These are phyloP conservation scores for Potorous gilbertii DNA, from an alignment of 2,797 vertebrate genomes.

Conservation along the genomic window DNA sequence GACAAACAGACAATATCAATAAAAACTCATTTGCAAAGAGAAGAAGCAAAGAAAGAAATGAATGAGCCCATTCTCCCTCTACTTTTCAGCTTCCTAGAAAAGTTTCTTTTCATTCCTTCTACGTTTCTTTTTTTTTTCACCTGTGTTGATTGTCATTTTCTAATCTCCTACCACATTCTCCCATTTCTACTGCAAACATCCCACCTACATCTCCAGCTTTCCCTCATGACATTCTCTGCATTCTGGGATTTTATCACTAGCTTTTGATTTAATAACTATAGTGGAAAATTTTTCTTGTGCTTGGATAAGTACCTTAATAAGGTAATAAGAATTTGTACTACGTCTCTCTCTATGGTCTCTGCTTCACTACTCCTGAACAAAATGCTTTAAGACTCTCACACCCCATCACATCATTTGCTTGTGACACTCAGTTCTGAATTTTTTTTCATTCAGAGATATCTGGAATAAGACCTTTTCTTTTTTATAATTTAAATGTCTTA, in stretches of 20 bases:
- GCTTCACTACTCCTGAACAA: slow-evolving; percentile 61
- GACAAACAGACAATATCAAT: neutral
- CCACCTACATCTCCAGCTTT: neutral
- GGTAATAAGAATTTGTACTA: slow-evolving; percentile 46
- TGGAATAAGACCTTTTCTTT: slow-evolving; percentile 58
- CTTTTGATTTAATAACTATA: neutral
- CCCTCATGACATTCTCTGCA: neutral
- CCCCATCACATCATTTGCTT: slow-evolving; percentile 50
- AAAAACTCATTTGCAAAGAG: neutral
- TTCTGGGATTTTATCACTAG: neutral
- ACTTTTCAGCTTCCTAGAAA: slow-evolving; percentile 40
- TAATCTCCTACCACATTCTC: neutral
- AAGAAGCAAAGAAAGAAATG: neutral
- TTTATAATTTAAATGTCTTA: slow-evolving; percentile 43
- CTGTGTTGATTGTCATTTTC: neutral
- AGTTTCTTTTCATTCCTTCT: neutral
- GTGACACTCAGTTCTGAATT: slow-evolving; percentile 40
- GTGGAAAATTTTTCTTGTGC: slow-evolving; percentile 53
- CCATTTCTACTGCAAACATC: neutral
- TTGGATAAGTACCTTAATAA: slow-evolving; percentile 60
- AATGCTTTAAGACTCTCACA: slow-evolving; percentile 54
- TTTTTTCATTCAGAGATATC: slow-evolving; percentile 44
- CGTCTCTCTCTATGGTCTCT: neutral
- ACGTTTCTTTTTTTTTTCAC: neutral
- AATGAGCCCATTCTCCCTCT: neutral